Percentiles rank a stretch among this genome's conserved stretches.
phyloP scores from a whole-genome alignment of 35 echinoderm and acorn worm genomes.

The Strongylocentrotus purpuratus region DNA sequence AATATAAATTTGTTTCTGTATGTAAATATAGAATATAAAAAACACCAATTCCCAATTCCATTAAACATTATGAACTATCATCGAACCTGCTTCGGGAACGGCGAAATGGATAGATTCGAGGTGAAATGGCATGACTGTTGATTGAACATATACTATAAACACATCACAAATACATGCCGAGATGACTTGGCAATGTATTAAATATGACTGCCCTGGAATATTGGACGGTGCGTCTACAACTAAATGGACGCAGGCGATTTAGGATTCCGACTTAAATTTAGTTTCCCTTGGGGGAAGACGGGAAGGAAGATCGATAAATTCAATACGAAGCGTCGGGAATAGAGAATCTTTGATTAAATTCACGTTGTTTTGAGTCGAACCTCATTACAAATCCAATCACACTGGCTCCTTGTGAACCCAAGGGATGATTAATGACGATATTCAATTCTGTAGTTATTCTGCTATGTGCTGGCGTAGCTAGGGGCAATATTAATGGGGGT shows the following conservation, averaged over 20 bases:
- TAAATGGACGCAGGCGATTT: neutral
- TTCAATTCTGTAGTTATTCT: neutral
- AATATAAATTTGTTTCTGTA: too few species aligned
- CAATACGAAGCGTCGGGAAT: neutral
- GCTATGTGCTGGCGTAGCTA: neutral
- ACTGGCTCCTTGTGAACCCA: neutral
- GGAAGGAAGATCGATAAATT: neutral
- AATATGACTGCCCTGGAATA: neutral
- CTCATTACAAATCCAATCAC: constrained; percentile 12
- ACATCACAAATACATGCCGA: neutral
- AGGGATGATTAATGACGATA: neutral
- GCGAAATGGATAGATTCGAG: neutral
- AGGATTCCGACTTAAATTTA: neutral
- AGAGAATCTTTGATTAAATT: neutral
- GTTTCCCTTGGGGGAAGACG: neutral
- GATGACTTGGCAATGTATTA: neutral
- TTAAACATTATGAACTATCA: too few species aligned
- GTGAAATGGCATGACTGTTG: neutral
- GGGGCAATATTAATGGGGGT: too few species aligned
- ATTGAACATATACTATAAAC: neutral
- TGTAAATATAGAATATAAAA: too few species aligned
- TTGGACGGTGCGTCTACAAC: neutral
- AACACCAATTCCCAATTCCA: too few species aligned
- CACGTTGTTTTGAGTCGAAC: neutral
- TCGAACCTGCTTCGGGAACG: neutral